Conservation (phyloP, 2,113 vertebrate species). For the Neofelis nebulosa region DNA sequence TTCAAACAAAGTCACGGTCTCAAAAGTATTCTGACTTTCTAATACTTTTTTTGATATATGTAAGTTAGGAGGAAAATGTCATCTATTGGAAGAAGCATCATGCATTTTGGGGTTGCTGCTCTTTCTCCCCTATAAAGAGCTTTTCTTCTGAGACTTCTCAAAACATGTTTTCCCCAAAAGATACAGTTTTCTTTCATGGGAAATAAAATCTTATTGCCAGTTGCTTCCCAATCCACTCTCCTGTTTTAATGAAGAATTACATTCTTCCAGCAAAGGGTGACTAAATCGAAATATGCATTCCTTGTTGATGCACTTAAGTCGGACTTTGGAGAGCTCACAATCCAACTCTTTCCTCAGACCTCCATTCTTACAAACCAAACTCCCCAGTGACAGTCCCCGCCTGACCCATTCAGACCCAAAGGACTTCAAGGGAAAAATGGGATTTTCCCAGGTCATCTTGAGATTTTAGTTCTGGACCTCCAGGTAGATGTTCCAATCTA, state of each 20-base stretch:
- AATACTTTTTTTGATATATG: background rate
- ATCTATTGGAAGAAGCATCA: background rate
- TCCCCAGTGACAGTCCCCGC: background rate
- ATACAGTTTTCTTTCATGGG: slow-evolving; percentile 27
- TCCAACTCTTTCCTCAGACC: background rate
- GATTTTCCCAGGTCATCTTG: background rate
- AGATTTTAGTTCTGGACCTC: background rate
- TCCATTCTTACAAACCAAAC: background rate
- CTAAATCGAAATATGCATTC: slow-evolving; percentile 3
- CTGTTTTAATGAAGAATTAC: slow-evolving; percentile 42
- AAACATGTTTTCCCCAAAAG: background rate
- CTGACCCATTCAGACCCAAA: background rate
- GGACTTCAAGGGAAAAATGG: background rate
- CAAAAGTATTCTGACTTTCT: slow-evolving; percentile 29
- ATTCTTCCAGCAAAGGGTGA: slow-evolving; percentile 13
- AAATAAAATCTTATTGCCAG: slow-evolving; percentile 53
- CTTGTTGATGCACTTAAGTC: background rate
- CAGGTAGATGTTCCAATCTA: background rate
- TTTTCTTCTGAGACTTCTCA: slow-evolving; percentile 43
- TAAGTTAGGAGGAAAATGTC: slow-evolving; percentile 36
- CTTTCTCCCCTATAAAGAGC: background rate
- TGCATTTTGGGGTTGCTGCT: background rate
- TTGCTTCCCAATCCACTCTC: background rate
- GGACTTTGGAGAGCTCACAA: background rate
- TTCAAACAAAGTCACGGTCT: background rate